Evolutionary conservation across 2,888 invertebrate genomes (phyloP), one percentile per base, ranked within the genome.

Genomic region (Drosophila subquinaria): DNA sequence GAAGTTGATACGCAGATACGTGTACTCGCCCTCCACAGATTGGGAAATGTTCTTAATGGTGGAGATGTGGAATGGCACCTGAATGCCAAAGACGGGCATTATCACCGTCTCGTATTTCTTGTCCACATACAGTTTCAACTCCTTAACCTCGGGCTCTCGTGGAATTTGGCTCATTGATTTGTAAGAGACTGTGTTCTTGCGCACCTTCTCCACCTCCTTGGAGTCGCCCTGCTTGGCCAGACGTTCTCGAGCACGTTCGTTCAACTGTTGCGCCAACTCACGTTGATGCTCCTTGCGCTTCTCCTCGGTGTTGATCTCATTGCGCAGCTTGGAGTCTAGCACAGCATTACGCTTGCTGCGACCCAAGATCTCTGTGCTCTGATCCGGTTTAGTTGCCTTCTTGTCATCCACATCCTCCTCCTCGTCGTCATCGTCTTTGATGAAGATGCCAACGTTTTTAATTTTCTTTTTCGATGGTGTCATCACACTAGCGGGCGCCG

Each of bases 21-120:
- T 99, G 93, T 98, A 99, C 93, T 99, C 99, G 5, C 99, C 92
- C 93, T 99, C 99, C 13, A 99, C 98, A 0, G 98, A 98, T 93
- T 98, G 98, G 0, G 98, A 98, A 90, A 99, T 98, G 92, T 99
- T 99, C 94, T 99, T 99, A 61, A 99, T 98, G 6, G 98, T 99
- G 4, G 99, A 98, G 92, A 99, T 99, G 92, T 99, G 99, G 93
- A 98, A 99, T 61, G 99, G 99, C 70, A 98, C 98, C 0, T 99
- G 97, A 50, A 98, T 94, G 68, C 99, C 99, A 94, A 98, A 99
- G 82, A 99, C 95, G 2, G 99, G 99, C 90, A 99, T 93, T 78
- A 99, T 98, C n/a, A 99, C 97, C 1, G 99, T 98, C 93, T 99
- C 99, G 92, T 98, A 98, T 93, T 98, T 98, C 95, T 95, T 92